A percentile compares a stretch with the other conserved stretches of the same genome.
Evolutionary conservation across 2,113 vertebrate genomes (phyloP).

Genomic region (Nycticorax nycticorax): DNA sequence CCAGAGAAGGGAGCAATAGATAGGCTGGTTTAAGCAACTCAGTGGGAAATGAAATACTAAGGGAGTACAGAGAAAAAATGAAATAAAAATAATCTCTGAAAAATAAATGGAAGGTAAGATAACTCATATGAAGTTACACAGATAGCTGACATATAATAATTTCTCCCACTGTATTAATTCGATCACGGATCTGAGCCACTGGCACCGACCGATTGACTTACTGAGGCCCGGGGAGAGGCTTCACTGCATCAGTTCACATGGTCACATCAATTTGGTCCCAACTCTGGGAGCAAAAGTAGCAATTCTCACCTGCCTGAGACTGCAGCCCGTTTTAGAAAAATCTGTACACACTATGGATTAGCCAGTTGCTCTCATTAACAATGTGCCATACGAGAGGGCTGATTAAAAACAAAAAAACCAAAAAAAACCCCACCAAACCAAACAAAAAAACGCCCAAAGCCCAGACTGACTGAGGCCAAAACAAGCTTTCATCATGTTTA

Average conservation of each 20-base stretch:
- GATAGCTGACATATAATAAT: neutral
- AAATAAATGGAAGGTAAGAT: neutral
- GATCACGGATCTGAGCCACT: rapidly evolving
- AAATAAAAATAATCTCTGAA: neutral
- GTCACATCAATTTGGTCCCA: neutral
- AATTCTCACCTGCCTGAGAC: neutral
- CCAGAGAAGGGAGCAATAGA: neutral
- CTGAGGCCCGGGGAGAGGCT: neutral
- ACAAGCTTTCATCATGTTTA: neutral
- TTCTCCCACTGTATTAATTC: neutral
- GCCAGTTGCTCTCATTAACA: neutral
- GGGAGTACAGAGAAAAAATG: neutral
- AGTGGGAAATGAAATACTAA: neutral
- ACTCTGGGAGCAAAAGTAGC: neutral
- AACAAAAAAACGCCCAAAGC: neutral
- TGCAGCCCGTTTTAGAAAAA: conserved; percentile 9
- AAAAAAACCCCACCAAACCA: neutral
- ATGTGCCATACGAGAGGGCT: neutral
- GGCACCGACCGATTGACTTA: neutral
- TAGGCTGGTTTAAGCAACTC: neutral
- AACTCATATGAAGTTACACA: neutral
- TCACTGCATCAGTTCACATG: rapidly evolving
- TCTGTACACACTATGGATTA: neutral
- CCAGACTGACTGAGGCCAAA: neutral
- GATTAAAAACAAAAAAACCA: neutral